These are phyloP conservation scores for Podarcis siculus DNA, from an alignment of 2,797 vertebrate genomes.

Conservation along the genomic window DNA sequence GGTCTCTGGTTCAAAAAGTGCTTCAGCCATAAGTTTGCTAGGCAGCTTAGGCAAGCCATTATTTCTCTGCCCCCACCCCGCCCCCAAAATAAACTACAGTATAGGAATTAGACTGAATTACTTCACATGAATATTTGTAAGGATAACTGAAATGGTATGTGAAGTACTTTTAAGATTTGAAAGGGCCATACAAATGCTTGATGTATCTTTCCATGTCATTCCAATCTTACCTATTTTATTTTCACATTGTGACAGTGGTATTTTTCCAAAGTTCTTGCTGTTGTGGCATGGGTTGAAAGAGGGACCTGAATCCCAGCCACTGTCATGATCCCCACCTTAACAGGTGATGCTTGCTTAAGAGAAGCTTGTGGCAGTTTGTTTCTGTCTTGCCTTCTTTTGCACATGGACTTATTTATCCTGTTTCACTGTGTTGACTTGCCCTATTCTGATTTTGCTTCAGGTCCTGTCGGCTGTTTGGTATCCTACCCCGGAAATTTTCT, in stretches of 20 bases:
- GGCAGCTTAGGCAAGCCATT: background rate
- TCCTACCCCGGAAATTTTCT: conserved; percentile 82
- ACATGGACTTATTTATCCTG: background rate
- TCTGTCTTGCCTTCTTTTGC: background rate
- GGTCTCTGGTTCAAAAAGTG: background rate
- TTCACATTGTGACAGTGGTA: background rate
- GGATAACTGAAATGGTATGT: background rate
- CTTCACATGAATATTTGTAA: background rate
- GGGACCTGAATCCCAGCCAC: background rate
- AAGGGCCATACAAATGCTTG: background rate
- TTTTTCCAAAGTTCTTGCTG: background rate
- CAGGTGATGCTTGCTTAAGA: background rate
- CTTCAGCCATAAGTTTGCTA: background rate
- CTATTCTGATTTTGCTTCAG: conserved; percentile 49
- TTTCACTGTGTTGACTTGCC: background rate
- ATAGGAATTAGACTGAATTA: background rate
- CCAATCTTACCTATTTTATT: background rate
- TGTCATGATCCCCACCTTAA: background rate
- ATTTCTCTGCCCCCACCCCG: background rate
- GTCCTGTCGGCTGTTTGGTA: conserved; percentile 74
- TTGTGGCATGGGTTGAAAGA: background rate
- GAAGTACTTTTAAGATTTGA: background rate
- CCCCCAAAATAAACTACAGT: background rate
- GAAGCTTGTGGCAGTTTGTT: background rate
- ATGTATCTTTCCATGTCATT: background rate